Percentiles rank a stretch among this genome's conserved stretches.
phyloP scores from a whole-genome alignment of 1,140 invertebrate genomes.

The Andrena cerasifolii region DNA sequence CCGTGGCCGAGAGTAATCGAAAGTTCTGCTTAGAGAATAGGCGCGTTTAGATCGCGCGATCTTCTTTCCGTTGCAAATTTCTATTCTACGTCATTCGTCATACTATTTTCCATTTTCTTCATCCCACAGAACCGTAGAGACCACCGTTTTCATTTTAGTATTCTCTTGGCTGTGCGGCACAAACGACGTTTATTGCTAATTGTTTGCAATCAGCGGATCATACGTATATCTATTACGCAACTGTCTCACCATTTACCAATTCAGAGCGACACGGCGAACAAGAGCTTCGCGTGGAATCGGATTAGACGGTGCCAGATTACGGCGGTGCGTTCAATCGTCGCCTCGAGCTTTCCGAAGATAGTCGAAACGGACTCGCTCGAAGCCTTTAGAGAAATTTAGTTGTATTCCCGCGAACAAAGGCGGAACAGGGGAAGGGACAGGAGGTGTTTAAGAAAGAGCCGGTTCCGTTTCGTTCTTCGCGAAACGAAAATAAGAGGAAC shows the following conservation, averaged over 20 bases:
- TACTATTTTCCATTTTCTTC: neutral
- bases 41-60: too few species aligned
- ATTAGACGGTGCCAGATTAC: neutral
- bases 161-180: slow-evolving; percentile 40
- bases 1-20: slow-evolving; percentile 20
- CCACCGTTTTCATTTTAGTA: slow-evolving; percentile 8
- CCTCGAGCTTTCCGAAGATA: slow-evolving; percentile 4
- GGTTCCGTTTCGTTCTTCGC: slow-evolving; percentile 31
- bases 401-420: neutral
- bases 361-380: slow-evolving; percentile 19
- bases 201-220: slow-evolving; percentile 14
- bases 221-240: slow-evolving; percentile 10
- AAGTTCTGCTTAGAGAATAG: slow-evolving; percentile 2
- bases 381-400: slow-evolving; percentile 22
- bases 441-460: neutral
- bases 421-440: neutral
- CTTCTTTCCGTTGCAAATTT: too few species aligned
- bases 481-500: neutral
- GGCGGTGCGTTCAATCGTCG: neutral
- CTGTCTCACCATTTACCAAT: slow-evolving; percentile 2
- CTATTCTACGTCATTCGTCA: too few species aligned
- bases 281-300: neutral
- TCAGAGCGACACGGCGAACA: neutral
- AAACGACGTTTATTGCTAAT: slow-evolving; percentile 47
- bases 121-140: neutral